phyloP scores from a whole-genome alignment of 2,113 vertebrate species.

The Sphaerodactylus townsendi region DNA sequence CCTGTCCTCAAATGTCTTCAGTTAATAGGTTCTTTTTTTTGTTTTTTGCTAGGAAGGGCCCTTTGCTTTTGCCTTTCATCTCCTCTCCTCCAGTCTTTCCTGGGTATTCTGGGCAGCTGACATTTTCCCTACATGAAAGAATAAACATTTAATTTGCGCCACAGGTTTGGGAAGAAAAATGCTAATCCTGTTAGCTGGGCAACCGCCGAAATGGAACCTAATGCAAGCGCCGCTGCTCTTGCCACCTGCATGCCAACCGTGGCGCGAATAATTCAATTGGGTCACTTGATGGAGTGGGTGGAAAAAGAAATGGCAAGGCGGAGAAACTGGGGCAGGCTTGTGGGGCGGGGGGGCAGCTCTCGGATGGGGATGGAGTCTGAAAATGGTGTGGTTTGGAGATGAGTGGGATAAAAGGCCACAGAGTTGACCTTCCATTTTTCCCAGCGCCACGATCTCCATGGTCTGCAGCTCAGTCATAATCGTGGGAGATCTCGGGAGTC shows the following conservation, averaged over 20 bases:
- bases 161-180: slow-evolving; percentile 42
- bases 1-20: neutral
- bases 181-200: slow-evolving; percentile 63
- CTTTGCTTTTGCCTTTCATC: neutral
- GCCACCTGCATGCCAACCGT: fast-evolving
- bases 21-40: too few species aligned
- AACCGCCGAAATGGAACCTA: slow-evolving; percentile 1
- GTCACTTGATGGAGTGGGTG: neutral
- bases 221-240: slow-evolving; percentile 17
- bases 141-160: slow-evolving; percentile 68
- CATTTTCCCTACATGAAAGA: slow-evolving; percentile 64
- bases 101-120: slow-evolving; percentile 49
- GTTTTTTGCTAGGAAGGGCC: neutral
- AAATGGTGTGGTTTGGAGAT: too few species aligned
- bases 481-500: too few species aligned
- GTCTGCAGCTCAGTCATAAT: too few species aligned
- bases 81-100: slow-evolving; percentile 7
- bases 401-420: too few species aligned
- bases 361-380: too few species aligned
- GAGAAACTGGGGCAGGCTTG: neutral
- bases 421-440: too few species aligned
- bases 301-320: neutral
- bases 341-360: too few species aligned
- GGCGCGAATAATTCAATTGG: slow-evolving; percentile 25
- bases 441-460: too few species aligned